phyloP scores from a whole-genome alignment of 1,140 invertebrate species.

The Drepana arcuata region DNA sequence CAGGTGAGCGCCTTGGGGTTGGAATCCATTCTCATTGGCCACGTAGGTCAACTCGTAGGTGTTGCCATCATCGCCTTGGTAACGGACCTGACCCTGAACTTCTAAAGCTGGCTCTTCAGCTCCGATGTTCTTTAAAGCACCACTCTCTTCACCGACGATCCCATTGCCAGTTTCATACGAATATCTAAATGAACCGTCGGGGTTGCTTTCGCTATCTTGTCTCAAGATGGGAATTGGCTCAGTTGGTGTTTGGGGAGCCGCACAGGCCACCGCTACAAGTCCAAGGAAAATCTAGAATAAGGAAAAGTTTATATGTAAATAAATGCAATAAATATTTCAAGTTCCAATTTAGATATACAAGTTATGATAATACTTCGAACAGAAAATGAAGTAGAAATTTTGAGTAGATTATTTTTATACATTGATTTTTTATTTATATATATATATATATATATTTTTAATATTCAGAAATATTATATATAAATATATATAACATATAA shows the following conservation, averaged over 20 bases:
- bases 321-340: no score
- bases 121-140: constrained; percentile 66
- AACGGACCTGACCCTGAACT: constrained; percentile 75
- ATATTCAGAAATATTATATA: no score
- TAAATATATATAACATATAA: no score
- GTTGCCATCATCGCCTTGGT: constrained; percentile 73
- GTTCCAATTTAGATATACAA: no score
- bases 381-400: no score
- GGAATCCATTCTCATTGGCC: constrained; percentile 74
- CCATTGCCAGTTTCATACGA: constrained; percentile 75
- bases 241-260: constrained; percentile 63
- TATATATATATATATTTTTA: no score
- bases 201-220: constrained; percentile 76
- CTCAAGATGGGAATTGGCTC: constrained; percentile 75
- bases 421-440: no score
- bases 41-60: constrained; percentile 78
- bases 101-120: constrained; percentile 59
- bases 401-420: no score
- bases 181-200: constrained; percentile 78
- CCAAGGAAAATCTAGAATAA: constrained; percentile 54
- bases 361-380: no score
- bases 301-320: constrained; percentile 3
- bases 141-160: constrained; percentile 69
- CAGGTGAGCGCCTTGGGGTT: constrained; percentile 74
- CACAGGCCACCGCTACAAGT: constrained; percentile 50